Evolutionary conservation across 2,888 invertebrate species (phyloP).

Genomic region (Cheilosia urbana): DNA sequence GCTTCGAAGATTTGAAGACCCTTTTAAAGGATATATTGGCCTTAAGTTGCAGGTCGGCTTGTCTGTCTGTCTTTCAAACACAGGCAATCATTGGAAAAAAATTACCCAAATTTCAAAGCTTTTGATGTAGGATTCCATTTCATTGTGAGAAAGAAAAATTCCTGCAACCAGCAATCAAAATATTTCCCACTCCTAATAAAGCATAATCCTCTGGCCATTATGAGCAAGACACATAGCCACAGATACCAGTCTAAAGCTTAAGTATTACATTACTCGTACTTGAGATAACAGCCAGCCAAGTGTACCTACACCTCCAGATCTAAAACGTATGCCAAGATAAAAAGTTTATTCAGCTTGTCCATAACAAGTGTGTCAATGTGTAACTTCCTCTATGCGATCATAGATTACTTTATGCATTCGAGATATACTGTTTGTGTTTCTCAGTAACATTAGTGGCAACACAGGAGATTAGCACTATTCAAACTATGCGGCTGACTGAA

Average conservation of each 20-base stretch:
- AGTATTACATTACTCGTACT: slow-evolving; percentile 42
- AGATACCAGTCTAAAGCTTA: slow-evolving; percentile 15
- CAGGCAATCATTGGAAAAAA: too few species aligned
- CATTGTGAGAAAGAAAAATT: too few species aligned
- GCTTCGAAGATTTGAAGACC: too few species aligned
- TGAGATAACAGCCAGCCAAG: slow-evolving; percentile 28
- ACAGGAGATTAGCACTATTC: slow-evolving; percentile 55
- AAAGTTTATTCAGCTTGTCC: slow-evolving; percentile 52
- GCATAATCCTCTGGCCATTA: not conserved
- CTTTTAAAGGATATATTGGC: too few species aligned
- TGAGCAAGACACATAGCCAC: not conserved
- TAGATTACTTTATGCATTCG: slow-evolving; percentile 5
- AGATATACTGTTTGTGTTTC: slow-evolving; percentile 41
- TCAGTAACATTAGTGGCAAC: slow-evolving; percentile 53
- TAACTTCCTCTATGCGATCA: slow-evolving; percentile 35
- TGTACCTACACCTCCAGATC: slow-evolving; percentile 8
- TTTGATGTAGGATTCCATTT: too few species aligned
- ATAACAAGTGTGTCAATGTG: slow-evolving; percentile 19
- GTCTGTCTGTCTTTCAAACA: too few species aligned
- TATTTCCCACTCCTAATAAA: not conserved
- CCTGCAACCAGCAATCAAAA: not conserved
- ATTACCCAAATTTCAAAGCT: too few species aligned
- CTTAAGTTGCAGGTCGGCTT: too few species aligned
- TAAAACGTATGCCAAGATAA: slow-evolving; percentile 19
- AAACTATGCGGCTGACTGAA: slow-evolving; percentile 18